phyloP scores from a whole-genome alignment of 2,888 invertebrate species.

The Tromatobia lineatoria region DNA sequence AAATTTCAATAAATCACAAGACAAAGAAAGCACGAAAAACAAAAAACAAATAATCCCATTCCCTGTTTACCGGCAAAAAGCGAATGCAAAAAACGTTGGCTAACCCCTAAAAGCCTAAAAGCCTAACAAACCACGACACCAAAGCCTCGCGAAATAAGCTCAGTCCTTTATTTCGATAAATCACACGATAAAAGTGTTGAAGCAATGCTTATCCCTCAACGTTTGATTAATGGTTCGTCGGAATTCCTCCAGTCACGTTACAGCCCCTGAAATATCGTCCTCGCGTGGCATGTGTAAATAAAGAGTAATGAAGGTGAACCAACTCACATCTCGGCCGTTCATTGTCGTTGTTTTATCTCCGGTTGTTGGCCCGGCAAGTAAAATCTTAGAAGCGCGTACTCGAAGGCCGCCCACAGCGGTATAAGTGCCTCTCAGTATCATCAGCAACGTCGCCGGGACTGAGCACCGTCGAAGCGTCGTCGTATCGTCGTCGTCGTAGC shows the following conservation, averaged over 20 bases:
- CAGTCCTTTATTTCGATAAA: constrained; percentile 12
- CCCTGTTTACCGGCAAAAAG: too few relatives aligned
- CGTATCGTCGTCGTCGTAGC: neutral
- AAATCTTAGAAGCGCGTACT: neutral
- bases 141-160: too few relatives aligned
- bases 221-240: constrained; percentile 10
- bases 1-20: too few relatives aligned
- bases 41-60: too few relatives aligned
- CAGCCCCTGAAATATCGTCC: neutral
- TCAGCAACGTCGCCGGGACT: constrained; percentile 4
- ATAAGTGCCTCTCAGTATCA: too few relatives aligned
- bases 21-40: too few relatives aligned
- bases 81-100: too few relatives aligned
- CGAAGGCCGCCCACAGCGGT: neutral
- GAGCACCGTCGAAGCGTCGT: constrained; percentile 5
- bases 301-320: constrained; percentile 28
- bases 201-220: neutral
- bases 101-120: too few relatives aligned
- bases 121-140: too few relatives aligned
- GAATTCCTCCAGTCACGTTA: neutral
- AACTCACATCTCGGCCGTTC: constrained; percentile 26
- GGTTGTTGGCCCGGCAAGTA: constrained; percentile 8
- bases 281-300: constrained; percentile 5
- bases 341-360: neutral
- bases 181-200: constrained; percentile 16